These are phyloP conservation scores for Empis livida DNA, from an alignment of 2,888 invertebrate genomes.

Conservation along the genomic window DNA sequence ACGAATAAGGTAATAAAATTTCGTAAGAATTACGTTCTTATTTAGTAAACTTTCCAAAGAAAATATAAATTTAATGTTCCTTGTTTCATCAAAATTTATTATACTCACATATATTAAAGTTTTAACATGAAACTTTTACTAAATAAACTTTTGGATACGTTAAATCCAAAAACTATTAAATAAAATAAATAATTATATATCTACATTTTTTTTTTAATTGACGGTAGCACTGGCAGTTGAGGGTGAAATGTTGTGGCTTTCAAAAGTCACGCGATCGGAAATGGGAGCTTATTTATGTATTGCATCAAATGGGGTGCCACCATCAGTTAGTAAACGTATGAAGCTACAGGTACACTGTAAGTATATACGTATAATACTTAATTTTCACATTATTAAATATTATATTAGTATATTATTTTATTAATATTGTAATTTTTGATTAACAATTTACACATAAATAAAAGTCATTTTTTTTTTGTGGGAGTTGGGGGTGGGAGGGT, in stretches of 20 bases:
- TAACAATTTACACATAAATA: neutral
- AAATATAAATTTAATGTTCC: neutral
- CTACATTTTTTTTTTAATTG: no score
- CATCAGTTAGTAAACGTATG: constrained; percentile 79
- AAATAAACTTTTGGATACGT: neutral
- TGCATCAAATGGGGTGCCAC: constrained; percentile 78
- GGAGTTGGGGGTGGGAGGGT: no score
- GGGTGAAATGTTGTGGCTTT: constrained; percentile 66
- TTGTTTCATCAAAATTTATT: neutral
- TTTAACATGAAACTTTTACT: no score
- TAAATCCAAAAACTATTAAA: neutral
- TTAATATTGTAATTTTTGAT: no score
- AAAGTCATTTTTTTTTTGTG: no score
- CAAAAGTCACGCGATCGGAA: constrained; percentile 78
- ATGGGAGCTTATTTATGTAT: constrained; percentile 84
- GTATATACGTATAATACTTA: constrained; percentile 34
- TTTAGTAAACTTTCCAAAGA: neutral
- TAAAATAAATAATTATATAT: no score
- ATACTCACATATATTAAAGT: neutral
- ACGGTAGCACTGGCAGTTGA: constrained; percentile 53
- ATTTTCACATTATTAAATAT: neutral
- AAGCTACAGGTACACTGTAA: constrained; percentile 86
- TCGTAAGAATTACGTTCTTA: neutral
- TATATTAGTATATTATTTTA: no score
- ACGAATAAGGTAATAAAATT: no score